Evolutionary conservation across 2,888 invertebrate species (phyloP).

Genomic region (Resseliella maxima): DNA sequence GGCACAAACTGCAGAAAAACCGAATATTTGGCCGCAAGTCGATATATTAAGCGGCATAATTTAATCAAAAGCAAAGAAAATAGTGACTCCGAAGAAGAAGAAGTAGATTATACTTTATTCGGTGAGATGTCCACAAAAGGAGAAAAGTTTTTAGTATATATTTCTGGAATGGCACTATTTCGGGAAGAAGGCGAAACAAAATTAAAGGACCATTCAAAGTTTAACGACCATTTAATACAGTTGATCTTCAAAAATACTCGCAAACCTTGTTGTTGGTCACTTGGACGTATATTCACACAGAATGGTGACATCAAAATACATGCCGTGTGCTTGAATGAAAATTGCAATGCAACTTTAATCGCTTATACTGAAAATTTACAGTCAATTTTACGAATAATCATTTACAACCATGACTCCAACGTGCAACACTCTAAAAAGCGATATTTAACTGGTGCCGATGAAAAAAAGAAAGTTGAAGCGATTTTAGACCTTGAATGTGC

Average conservation of each 20-base stretch:
- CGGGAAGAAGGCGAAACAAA: not conserved
- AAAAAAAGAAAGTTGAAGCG: not conserved
- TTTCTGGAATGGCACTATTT: not conserved
- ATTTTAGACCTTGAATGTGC: not conserved
- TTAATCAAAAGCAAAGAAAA: not conserved
- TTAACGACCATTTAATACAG: not conserved
- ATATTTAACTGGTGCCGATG: not conserved
- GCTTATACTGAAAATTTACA: not conserved
- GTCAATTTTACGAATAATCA: not conserved
- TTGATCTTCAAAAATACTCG: not conserved
- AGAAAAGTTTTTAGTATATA: no score
- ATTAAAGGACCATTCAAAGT: not conserved
- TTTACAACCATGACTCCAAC: not conserved
- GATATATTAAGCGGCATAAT: not conserved
- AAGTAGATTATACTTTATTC: not conserved
- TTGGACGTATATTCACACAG: not conserved
- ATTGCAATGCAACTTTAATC: not conserved
- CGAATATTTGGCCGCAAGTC: not conserved
- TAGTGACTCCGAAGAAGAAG: not conserved
- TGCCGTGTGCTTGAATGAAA: slow-evolving; percentile 2
- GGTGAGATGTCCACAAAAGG: not conserved
- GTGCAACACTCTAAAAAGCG: not conserved
- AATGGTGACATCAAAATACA: not conserved
- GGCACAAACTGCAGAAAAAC: not conserved
- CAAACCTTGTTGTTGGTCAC: slow-evolving; percentile 4